Base-by-base conservation (phyloP, 2,797 vertebrate genomes). In the Choloepus didactylus region DNA sequence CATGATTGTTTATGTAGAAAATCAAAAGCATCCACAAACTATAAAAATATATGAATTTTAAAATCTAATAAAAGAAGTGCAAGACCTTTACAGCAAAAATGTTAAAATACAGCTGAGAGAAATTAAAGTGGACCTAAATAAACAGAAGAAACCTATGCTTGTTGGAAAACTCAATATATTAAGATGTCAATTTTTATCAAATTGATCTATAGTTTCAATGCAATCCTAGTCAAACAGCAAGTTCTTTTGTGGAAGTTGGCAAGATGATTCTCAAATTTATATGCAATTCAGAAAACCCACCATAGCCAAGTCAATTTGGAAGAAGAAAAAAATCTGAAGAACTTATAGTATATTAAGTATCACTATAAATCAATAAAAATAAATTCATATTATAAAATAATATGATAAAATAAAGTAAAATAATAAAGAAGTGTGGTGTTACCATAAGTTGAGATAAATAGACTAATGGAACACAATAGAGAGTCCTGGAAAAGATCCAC, bases 11-110 rank as follows among this genome's bases (percentile, higher is more conserved):
- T 5, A 31, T 31, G 9, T 87, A 73, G 80, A 54, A 67, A 59
- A 59, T 72, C 11, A 66, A 87, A 93, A 90, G 11, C 81, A 27
- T 76, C 14, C 51, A 60, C 8, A 92, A 66, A 83, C 77, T 64
- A 66, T 41, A 41, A 88, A 7, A 92, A 29, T 59, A 62, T 72
- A 84, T 73, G 66, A n/a, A 94, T 64, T 87, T 62, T 82, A 59
- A 87, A 93, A 31, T 46, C 19, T 64, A 88, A 67, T 60, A 69
- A 81, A 73, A 80, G 8, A 44, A 64, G 2, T 23, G 0, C 14
- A 41, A 56, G 7, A 64, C n/a, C 14, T 46, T 14, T 77, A 72
- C 11, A 19, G n/a, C 73, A 49, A 91, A 90, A 80, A 66, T 86
- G 19, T 56, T 25, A 59, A 87, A 87, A 62, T 76, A 35, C 44